Evolutionary conservation across 2,113 vertebrate species (phyloP).

Genomic region (Phrynocephalus versicolor): DNA sequence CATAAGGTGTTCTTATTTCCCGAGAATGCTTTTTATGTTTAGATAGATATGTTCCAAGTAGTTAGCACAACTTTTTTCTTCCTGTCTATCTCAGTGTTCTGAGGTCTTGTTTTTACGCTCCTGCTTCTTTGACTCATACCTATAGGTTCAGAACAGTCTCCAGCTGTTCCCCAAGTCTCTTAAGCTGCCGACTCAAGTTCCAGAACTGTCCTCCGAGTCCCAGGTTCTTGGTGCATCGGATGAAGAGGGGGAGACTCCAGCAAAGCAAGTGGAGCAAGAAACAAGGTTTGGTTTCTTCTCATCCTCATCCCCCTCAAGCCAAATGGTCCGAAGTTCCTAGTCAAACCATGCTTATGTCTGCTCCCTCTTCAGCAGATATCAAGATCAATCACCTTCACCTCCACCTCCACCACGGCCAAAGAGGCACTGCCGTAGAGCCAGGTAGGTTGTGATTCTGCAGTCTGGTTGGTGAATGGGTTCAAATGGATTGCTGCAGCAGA

Average conservation of each 20-base stretch:
- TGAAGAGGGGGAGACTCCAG: neutral
- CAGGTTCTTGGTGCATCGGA: neutral
- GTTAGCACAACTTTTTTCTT: neutral
- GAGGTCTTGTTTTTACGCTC: neutral
- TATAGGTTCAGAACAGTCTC: conserved; percentile 22
- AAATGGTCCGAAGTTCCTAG: neutral
- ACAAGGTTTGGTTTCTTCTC: neutral
- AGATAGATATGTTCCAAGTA: too few relatives aligned
- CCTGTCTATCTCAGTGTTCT: neutral
- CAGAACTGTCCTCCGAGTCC: neutral
- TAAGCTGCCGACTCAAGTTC: neutral
- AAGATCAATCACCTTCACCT: neutral
- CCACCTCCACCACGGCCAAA: neutral
- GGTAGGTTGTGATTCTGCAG: neutral
- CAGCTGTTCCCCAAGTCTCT: neutral
- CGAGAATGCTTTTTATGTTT: too few relatives aligned
- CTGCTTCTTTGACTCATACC: neutral
- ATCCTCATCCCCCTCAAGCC: neutral
- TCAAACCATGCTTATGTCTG: neutral
- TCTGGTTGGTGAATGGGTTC: neutral
- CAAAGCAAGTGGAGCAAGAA: neutral
- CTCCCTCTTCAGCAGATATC: neutral
- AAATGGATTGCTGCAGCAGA: neutral
- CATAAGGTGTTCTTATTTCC: neutral
- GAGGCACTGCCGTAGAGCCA: neutral